A percentile compares a stretch with the other conserved stretches of the same genome.
phyloP scores from a whole-genome alignment of 2,113 vertebrate genomes.

The Todiramphus saurophagus region DNA sequence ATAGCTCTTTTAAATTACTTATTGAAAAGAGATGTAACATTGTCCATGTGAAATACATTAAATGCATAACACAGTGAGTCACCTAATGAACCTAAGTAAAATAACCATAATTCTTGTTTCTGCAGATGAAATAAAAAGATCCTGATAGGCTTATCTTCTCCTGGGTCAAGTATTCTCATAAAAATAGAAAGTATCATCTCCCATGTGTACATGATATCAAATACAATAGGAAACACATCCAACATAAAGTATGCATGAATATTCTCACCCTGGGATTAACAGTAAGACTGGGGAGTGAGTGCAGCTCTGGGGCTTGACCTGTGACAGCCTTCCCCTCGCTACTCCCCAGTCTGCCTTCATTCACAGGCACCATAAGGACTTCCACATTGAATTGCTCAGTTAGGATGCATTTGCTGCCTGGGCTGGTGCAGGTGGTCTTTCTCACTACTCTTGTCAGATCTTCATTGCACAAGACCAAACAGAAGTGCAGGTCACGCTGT shows the following conservation, averaged over 20 bases:
- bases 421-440: background rate
- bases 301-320: background rate
- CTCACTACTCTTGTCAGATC: background rate
- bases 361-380: background rate
- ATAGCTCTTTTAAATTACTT: background rate
- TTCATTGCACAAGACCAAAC: background rate
- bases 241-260: background rate
- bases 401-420: background rate
- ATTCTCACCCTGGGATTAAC: background rate
- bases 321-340: background rate
- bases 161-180: background rate
- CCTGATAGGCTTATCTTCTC: background rate
- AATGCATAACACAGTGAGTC: background rate
- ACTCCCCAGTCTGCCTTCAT: background rate
- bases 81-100: background rate
- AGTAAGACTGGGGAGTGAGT: background rate
- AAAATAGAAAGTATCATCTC: background rate
- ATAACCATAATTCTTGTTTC: background rate
- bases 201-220: background rate
- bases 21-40: background rate
- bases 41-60: background rate
- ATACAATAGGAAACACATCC: background rate
- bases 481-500: background rate
- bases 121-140: background rate
- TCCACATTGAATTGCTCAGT: background rate